phyloP scores from a whole-genome alignment of 2,888 invertebrate genomes.

The Meliscaeva auricollis region DNA sequence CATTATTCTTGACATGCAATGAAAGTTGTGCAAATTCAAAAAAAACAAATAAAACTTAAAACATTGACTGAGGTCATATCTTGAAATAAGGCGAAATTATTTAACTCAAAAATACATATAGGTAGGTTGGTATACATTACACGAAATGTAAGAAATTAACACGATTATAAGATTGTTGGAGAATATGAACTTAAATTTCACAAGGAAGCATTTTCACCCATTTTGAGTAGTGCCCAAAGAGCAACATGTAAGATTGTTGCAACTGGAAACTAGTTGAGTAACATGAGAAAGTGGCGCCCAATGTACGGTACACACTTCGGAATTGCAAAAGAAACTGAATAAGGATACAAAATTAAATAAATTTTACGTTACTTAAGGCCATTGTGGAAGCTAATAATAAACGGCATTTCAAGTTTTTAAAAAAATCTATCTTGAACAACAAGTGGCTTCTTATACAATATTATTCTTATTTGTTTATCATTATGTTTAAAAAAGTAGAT shows the following conservation, averaged over 20 bases:
- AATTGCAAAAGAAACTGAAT: too few species aligned
- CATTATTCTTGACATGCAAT: conserved; percentile 23
- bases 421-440: background rate
- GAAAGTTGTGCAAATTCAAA: background rate
- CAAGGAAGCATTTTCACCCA: too few species aligned
- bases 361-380: too few species aligned
- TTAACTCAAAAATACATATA: background rate
- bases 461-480: conserved; percentile 3
- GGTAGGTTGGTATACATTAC: too few species aligned
- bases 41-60: background rate
- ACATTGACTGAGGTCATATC: conserved; percentile 29
- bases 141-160: background rate
- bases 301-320: too few species aligned
- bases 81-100: background rate
- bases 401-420: background rate
- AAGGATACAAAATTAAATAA: too few species aligned
- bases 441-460: background rate
- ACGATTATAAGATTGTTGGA: too few species aligned
- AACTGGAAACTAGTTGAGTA: background rate
- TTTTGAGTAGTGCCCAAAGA: too few species aligned
- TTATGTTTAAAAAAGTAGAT: background rate
- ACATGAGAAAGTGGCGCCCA: conserved; percentile 1
- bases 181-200: too few species aligned
- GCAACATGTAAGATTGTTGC: too few species aligned
- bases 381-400: too few species aligned